Evolutionary conservation across 2,888 invertebrate genomes (phyloP).

Genomic region (Amphipyra berbera): DNA sequence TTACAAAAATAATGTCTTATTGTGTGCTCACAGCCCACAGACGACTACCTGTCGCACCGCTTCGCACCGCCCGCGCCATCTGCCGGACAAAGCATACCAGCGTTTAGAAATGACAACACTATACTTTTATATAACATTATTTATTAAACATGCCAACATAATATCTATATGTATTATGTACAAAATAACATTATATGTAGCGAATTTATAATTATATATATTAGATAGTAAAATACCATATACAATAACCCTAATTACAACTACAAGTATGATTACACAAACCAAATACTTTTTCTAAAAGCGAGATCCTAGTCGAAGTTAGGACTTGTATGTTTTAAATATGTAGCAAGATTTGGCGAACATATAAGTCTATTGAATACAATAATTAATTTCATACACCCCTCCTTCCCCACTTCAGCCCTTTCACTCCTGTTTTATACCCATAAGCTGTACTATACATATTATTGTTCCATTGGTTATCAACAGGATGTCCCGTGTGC

Average conservation of each 20-base stretch:
- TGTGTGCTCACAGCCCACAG: conserved; percentile 47
- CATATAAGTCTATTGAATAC: conserved; percentile 20
- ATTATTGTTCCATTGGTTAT: conserved; percentile 48
- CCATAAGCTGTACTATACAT: conserved; percentile 39
- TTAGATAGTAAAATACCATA: conserved; percentile 20
- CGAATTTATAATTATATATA: conserved; percentile 25
- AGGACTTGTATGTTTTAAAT: conserved; percentile 1
- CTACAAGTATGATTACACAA: conserved; percentile 37
- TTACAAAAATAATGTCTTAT: conserved; percentile 79
- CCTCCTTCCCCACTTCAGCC: conserved; percentile 50
- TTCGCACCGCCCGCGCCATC: conserved; percentile 70
- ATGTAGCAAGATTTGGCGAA: conserved; percentile 7
- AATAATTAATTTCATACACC: conserved; percentile 35
- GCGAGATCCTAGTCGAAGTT: conserved; percentile 3
- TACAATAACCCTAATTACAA: conserved; percentile 19
- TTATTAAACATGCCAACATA: conserved; percentile 51
- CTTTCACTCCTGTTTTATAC: conserved; percentile 37
- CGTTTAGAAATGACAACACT: conserved; percentile 54
- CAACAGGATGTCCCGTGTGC: conserved; percentile 36
- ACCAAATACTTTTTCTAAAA: conserved; percentile 15
- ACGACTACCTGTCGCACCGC: conserved; percentile 81
- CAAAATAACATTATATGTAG: conserved; percentile 21
- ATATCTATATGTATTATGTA: conserved; percentile 38
- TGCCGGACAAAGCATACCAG: conserved; percentile 67
- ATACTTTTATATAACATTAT: conserved; percentile 38